Percentiles rank a stretch among this genome's conserved stretches.
These are phyloP conservation scores for Vanacampus margaritifer DNA, from an alignment of 2,113 vertebrate genomes.

Conservation along the genomic window DNA sequence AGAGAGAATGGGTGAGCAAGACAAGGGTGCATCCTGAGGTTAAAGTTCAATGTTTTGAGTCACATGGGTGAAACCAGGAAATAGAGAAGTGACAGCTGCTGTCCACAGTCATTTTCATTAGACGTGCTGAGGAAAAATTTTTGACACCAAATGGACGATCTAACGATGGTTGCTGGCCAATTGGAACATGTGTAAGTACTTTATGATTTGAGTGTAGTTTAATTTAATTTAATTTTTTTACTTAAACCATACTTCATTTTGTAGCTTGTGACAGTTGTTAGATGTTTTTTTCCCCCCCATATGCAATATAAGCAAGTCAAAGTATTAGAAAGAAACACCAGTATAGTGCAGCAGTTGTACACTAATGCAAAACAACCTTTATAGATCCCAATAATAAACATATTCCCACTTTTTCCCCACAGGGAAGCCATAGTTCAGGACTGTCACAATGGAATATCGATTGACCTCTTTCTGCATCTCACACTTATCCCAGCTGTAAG, in stretches of 20 bases:
- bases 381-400: background rate
- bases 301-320: background rate
- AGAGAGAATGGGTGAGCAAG: background rate
- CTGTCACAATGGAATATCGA: constrained; percentile 47
- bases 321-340: background rate
- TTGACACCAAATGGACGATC: background rate
- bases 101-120: background rate
- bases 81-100: constrained; percentile 15
- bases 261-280: background rate
- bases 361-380: background rate
- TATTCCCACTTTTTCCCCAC: background rate
- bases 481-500: constrained; percentile 63
- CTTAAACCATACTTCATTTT: background rate
- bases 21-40: constrained; percentile 9
- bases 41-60: constrained; percentile 53
- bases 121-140: constrained; percentile 5
- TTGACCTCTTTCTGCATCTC: constrained; percentile 51
- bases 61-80: constrained; percentile 63
- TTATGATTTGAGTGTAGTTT: background rate
- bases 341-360: background rate
- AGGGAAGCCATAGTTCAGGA: constrained; percentile 16
- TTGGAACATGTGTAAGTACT: constrained; percentile 49
- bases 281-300: background rate
- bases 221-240: no score
- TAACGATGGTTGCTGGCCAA: constrained; percentile 28